Evolutionary conservation across 2,113 vertebrate species (phyloP).

Genomic region (Hemiprocne comata): DNA sequence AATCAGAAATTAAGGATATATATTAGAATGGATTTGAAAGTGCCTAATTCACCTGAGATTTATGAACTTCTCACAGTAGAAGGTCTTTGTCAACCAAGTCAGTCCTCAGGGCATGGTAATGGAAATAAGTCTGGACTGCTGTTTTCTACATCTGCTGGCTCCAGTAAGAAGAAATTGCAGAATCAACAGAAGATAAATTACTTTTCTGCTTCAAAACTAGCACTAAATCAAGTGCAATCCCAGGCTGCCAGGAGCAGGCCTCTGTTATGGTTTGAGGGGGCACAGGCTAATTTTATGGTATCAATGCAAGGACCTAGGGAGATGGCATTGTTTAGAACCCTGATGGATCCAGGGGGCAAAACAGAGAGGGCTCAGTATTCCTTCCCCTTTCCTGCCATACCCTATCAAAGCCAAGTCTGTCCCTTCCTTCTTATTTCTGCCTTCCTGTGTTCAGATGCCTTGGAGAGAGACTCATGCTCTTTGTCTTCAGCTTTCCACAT

Average conservation of each 20-base stretch:
- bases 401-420: too few species aligned
- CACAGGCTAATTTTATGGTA: too few species aligned
- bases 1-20: not conserved
- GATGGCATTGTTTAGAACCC: too few species aligned
- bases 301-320: too few species aligned
- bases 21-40: not conserved
- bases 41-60: not conserved
- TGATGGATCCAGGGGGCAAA: too few species aligned
- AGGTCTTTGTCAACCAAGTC: not conserved
- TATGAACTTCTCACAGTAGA: not conserved
- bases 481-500: too few species aligned
- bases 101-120: not conserved
- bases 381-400: too few species aligned
- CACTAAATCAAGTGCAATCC: not conserved
- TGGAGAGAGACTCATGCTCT: too few species aligned
- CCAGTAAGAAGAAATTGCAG: not conserved
- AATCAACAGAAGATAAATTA: not conserved
- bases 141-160: not conserved
- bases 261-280: not conserved
- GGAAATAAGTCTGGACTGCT: not conserved
- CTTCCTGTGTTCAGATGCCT: too few species aligned
- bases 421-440: too few species aligned
- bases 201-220: not conserved
- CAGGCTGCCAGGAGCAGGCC: not conserved
- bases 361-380: too few species aligned